Conservation (phyloP, 2,888 invertebrate species). For the Lottia scabra region DNA sequence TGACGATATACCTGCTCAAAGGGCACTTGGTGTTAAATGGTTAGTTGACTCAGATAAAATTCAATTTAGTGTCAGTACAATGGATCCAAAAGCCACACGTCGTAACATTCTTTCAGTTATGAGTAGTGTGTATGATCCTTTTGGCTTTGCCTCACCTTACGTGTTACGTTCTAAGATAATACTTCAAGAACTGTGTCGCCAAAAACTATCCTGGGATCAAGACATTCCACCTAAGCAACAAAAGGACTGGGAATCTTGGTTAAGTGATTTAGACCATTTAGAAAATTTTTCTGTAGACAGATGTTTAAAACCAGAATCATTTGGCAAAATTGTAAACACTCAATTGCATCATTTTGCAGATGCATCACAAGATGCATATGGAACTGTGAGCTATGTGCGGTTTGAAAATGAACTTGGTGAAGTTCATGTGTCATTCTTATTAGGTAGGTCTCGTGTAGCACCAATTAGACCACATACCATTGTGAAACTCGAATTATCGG, state of each 20-base stretch:
- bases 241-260: conserved; percentile 8
- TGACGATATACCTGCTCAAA: conserved; percentile 24
- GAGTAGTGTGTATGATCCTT: too few relatives aligned
- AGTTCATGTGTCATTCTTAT: conserved; percentile 1
- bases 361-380: background rate
- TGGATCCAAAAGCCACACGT: conserved; percentile 1
- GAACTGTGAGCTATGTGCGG: conserved; percentile 7
- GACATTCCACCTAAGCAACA: background rate
- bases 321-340: background rate
- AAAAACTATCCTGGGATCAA: conserved; percentile 8
- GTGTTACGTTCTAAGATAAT: too few relatives aligned
- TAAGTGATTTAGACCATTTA: conserved; percentile 3
- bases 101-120: too few relatives aligned
- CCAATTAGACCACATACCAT: conserved; percentile 11
- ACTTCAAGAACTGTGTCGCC: conserved; percentile 4
- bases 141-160: too few relatives aligned
- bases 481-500: conserved; percentile 11
- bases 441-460: conserved; percentile 9
- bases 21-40: conserved; percentile 27
- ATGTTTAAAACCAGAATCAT: background rate
- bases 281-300: background rate
- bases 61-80: conserved; percentile 8
- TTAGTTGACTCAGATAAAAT: conserved; percentile 12
- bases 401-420: background rate
- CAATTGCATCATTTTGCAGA: conserved; percentile 15